Percentiles rank a stretch among this genome's conserved stretches.
These are phyloP conservation scores for Halichoeres trimaculatus DNA, from an alignment of 2,113 vertebrate species.

Conservation along the genomic window DNA sequence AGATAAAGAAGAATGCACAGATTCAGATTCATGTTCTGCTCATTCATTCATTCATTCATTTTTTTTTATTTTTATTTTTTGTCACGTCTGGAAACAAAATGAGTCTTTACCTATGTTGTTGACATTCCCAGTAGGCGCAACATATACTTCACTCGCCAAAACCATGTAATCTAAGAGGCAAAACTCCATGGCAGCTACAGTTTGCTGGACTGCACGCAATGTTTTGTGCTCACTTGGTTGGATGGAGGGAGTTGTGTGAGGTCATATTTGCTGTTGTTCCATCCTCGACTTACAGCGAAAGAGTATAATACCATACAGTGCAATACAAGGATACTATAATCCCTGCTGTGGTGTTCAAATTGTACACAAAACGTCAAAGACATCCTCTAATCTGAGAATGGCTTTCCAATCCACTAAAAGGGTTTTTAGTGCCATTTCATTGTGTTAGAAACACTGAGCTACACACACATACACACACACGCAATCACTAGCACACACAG, in stretches of 20 bases:
- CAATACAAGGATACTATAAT: slow-evolving; percentile 4
- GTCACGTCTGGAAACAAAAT: no score
- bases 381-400: slow-evolving; percentile 53
- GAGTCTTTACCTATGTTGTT: no score
- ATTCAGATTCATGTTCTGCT: no score
- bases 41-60: no score
- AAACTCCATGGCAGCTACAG: not conserved
- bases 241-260: not conserved
- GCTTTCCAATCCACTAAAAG: slow-evolving; percentile 58
- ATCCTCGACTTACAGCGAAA: not conserved
- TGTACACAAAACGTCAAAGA: slow-evolving; percentile 28
- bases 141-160: no score
- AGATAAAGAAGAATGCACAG: no score
- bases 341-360: slow-evolving; percentile 30
- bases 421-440: slow-evolving; percentile 44
- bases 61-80: no score
- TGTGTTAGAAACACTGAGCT: slow-evolving; percentile 33
- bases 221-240: not conserved
- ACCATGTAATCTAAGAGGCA: not conserved
- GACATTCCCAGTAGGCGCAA: no score
- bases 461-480: slow-evolving; percentile 4
- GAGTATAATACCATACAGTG: not conserved
- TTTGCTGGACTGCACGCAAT: not conserved
- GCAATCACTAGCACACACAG: slow-evolving; percentile 7
- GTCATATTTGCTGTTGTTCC: not conserved